These are phyloP conservation scores for Benthosema pterotum DNA, from an alignment of 2,797 vertebrate genomes.

Conservation along the genomic window DNA sequence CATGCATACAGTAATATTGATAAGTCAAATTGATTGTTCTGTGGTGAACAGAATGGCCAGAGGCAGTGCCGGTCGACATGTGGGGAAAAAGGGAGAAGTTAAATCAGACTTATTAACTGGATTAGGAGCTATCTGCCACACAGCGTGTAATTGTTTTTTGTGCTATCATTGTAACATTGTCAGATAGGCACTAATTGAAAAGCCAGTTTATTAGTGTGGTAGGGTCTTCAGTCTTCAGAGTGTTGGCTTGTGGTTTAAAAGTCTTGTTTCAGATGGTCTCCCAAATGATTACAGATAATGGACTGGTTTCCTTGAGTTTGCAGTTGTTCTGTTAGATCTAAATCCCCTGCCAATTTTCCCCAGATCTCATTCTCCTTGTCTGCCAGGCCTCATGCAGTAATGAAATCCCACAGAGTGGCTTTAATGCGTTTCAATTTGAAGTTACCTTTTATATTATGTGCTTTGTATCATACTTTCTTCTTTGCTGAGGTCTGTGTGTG, in stretches of 20 bases:
- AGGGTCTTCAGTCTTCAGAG: slow-evolving; percentile 52
- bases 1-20: slow-evolving; percentile 26
- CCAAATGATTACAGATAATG: slow-evolving; percentile 66
- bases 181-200: slow-evolving; percentile 78
- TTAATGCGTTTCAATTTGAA: slow-evolving; percentile 46
- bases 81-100: slow-evolving; percentile 49
- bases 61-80: slow-evolving; percentile 25
- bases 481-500: not conserved
- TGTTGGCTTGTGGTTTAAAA: slow-evolving; percentile 60
- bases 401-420: slow-evolving; percentile 18
- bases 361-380: slow-evolving; percentile 42
- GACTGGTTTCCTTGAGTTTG: slow-evolving; percentile 31
- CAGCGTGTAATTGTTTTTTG: slow-evolving; percentile 75
- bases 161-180: slow-evolving; percentile 68
- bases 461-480: slow-evolving; percentile 22
- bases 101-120: slow-evolving; percentile 72
- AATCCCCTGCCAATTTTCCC: slow-evolving; percentile 34
- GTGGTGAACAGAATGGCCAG: slow-evolving; percentile 44
- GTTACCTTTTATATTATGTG: slow-evolving; percentile 35
- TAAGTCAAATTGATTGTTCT: slow-evolving; percentile 61
- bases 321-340: slow-evolving; percentile 24
- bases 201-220: slow-evolving; percentile 63
- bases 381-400: slow-evolving; percentile 29
- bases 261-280: slow-evolving; percentile 63
- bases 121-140: slow-evolving; percentile 72